phyloP scores from a whole-genome alignment of 2,113 vertebrate genomes.

The Varanus salvator region DNA sequence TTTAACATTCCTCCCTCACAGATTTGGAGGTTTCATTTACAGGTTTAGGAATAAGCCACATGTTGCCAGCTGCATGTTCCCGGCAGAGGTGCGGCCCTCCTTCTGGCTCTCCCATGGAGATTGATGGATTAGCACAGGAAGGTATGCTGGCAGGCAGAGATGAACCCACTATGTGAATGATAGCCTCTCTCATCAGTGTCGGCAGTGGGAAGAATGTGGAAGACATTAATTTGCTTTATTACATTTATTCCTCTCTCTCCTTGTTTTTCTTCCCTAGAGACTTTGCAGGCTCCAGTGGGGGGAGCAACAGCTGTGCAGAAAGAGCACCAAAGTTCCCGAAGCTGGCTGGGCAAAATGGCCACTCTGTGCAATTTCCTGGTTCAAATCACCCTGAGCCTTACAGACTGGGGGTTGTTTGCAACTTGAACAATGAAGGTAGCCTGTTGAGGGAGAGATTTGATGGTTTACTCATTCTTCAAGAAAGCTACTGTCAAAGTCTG shows the following conservation, averaged over 20 bases:
- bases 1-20: background rate
- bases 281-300: background rate
- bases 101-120: background rate
- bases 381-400: accelerated
- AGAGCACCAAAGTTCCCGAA: background rate
- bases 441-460: accelerated
- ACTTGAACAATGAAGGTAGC: accelerated
- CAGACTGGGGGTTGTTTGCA: accelerated
- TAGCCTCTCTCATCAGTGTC: background rate
- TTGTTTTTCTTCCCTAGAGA: conserved; percentile 34
- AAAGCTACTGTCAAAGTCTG: accelerated
- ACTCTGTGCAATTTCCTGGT: background rate
- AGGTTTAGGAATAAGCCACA: background rate
- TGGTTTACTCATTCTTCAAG: background rate
- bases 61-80: background rate
- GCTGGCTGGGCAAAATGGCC: conserved; percentile 20
- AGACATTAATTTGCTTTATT: background rate
- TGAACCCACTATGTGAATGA: background rate
- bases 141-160: conserved; percentile 18
- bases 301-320: accelerated
- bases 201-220: background rate
- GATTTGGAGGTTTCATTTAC: background rate
- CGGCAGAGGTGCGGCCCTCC: background rate
- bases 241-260: conserved; percentile 5
- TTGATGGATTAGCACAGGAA: conserved; percentile 32